Evolutionary conservation across 2,888 invertebrate genomes (phyloP), one percentile per base, ranked within the genome.

Genomic region (Callimorpha dominula): DNA sequence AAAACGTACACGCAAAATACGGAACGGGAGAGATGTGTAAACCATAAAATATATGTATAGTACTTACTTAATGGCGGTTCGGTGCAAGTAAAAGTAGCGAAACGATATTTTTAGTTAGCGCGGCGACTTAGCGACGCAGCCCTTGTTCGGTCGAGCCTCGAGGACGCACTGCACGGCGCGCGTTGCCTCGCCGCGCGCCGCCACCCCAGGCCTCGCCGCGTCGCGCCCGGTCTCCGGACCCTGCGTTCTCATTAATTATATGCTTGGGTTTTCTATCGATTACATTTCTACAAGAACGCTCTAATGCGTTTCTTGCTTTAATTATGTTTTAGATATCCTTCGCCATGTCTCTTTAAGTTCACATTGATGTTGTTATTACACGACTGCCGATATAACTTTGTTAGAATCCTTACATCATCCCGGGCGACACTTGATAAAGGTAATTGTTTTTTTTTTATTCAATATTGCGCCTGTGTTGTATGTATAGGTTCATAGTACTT

Each of bases 141-240:
- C 81, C 66, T 71, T 73, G 43, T 72, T 78, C 70, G 77, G 42
- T 49, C 71, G 78, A 78, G 71, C 68, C 80, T 78, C 75, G 78
- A 70, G 71, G 68, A 70, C 71, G 81, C 73, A 83, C 80, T 81
- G 76, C 54, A n/a, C 43, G 68, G 49, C 20, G 64, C 40, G 42
- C 66, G 15, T 46, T 40, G 71, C 60, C 54, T 43, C 31, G 64
- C 63, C n/a, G 40, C 62, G 52, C 43, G 65, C 40, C 15, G 20
- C 12, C 67, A 52, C n/a, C n/a, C n/a, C 70, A 50, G n/a, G 43
- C 40, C 40, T 14, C 15, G 15, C 11, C 31, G 11, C 14, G 15
- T n/a, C n/a, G n/a, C 17, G n/a, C 65, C 57, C 71, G 20, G 40
- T 1, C 43, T n/a, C 15, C 49, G 11, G 49, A 15, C 17, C 17